These are phyloP conservation scores for Florisuga fusca DNA, from an alignment of 2,797 vertebrate species.

Conservation along the genomic window DNA sequence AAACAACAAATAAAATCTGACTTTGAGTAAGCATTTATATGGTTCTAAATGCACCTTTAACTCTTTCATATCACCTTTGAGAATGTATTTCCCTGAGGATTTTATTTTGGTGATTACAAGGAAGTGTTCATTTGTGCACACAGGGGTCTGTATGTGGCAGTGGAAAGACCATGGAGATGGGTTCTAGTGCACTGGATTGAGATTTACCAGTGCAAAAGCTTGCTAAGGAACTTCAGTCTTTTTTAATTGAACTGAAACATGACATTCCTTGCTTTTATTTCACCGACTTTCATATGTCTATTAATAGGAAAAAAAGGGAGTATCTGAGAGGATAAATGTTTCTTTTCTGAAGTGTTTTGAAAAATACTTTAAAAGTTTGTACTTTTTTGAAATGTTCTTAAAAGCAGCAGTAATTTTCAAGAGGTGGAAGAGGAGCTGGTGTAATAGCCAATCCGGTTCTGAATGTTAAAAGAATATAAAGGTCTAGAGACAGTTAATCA, in stretches of 20 bases:
- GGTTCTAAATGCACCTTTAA: not conserved
- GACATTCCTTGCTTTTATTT: not conserved
- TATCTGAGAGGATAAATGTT: not conserved
- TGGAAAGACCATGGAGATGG: not conserved
- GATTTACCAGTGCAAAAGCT: not conserved
- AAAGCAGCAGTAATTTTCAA: not conserved
- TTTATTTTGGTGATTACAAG: not conserved
- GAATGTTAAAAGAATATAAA: not conserved
- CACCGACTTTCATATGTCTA: not conserved
- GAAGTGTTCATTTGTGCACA: not conserved
- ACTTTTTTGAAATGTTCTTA: not conserved
- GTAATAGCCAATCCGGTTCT: not conserved
- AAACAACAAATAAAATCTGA: not conserved
- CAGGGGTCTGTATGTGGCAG: not conserved
- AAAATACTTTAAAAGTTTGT: not conserved
- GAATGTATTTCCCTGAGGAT: not conserved
- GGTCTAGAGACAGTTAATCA: not conserved
- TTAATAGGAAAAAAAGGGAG: not conserved
- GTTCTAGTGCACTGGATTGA: not conserved
- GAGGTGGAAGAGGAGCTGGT: not conserved
- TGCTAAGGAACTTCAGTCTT: not conserved
- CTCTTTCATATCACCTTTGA: not conserved
- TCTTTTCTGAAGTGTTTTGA: not conserved
- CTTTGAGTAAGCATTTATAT: not conserved
- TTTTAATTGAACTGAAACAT: not conserved